phyloP scores from a whole-genome alignment of 2,797 vertebrate genomes.

The Morelia viridis region DNA sequence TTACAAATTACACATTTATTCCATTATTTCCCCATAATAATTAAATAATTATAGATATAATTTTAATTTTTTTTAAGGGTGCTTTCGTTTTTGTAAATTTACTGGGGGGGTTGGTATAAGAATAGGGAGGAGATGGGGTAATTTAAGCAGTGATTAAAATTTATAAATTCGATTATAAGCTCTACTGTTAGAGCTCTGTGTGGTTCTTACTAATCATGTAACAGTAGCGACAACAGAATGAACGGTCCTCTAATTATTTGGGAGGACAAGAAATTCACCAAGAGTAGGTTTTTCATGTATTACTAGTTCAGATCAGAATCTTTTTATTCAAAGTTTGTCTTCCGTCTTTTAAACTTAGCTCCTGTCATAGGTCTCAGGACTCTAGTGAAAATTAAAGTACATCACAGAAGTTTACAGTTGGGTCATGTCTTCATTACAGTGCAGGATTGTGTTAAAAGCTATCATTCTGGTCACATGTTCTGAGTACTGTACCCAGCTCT shows the following conservation, averaged over 20 bases:
- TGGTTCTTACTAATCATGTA: background rate
- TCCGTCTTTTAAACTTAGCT: background rate
- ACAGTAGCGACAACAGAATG: background rate
- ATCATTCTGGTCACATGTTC: background rate
- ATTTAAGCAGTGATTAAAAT: background rate
- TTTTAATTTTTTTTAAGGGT: background rate
- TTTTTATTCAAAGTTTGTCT: background rate
- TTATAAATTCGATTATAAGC: background rate
- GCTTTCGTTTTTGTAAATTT: conserved; percentile 5
- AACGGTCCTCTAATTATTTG: background rate
- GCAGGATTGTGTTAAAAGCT: background rate
- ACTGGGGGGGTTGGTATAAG: background rate
- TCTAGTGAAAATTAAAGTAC: background rate
- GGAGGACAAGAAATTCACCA: background rate
- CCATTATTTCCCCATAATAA: background rate
- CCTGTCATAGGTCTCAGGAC: background rate
- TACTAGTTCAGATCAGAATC: background rate
- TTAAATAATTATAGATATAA: background rate
- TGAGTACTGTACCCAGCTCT: background rate
- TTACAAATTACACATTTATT: background rate
- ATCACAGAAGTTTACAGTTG: background rate
- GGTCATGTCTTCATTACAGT: background rate
- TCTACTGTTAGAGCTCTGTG: background rate
- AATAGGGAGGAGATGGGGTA: background rate
- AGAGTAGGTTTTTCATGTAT: background rate